phyloP scores from a whole-genome alignment of 2,888 invertebrate genomes.

The Leptogaster cylindrica region DNA sequence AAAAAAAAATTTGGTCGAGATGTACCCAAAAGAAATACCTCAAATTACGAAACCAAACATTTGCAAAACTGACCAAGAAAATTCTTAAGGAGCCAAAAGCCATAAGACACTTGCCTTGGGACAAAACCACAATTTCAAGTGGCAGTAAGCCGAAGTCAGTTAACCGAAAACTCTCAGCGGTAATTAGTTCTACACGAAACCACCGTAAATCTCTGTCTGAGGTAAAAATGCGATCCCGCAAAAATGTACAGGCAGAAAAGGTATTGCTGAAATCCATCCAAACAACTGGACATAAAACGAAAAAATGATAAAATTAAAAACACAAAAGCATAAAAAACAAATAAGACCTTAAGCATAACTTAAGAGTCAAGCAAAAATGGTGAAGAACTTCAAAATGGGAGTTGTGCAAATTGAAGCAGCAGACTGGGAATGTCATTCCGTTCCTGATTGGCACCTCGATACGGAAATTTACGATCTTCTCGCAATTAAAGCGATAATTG shows the following conservation, averaged over 20 bases:
- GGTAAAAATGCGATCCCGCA: neutral
- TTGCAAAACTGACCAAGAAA: too few species aligned
- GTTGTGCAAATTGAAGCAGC: neutral
- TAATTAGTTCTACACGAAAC: neutral
- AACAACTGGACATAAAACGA: neutral
- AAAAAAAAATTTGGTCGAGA: too few species aligned
- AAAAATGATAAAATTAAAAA: neutral
- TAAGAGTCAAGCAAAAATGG: neutral
- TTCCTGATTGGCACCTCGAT: slow-evolving; percentile 24
- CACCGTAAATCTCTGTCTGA: neutral
- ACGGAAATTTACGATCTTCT: slow-evolving; percentile 13
- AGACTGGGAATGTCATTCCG: slow-evolving; percentile 15
- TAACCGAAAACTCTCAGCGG: neutral
- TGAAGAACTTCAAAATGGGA: neutral
- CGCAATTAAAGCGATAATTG: slow-evolving; percentile 33
- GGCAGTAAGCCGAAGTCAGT: neutral
- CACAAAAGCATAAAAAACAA: neutral
- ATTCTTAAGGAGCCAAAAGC: too few species aligned
- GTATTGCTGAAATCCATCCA: too few species aligned
- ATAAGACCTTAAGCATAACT: neutral
- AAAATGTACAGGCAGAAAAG: too few species aligned
- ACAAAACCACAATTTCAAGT: neutral
- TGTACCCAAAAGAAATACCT: too few species aligned
- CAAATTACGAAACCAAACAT: too few species aligned
- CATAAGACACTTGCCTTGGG: neutral